Percentiles rank a stretch among this genome's conserved stretches.
Conservation (phyloP, 1,140 invertebrate species). For the Lepidotrigona ventralis region DNA sequence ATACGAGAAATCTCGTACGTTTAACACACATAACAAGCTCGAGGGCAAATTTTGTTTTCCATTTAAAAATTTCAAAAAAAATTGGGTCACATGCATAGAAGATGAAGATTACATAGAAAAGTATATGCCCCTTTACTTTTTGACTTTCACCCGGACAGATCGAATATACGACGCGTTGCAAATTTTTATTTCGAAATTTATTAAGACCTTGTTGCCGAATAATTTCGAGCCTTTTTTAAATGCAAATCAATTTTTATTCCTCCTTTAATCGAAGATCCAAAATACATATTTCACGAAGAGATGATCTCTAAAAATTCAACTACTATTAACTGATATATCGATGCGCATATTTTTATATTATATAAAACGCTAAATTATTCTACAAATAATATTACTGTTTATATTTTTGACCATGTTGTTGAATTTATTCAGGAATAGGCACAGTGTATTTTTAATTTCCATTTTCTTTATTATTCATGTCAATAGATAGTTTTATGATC, state of each 20-base stretch:
- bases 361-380: not conserved
- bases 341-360: not conserved
- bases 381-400: not conserved
- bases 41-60: not conserved
- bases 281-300: too few relatives aligned
- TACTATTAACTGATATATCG: not conserved
- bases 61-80: not conserved
- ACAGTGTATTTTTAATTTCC: too few relatives aligned
- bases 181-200: not conserved
- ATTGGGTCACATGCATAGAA: not conserved
- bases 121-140: too few relatives aligned
- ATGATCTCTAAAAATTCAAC: not conserved
- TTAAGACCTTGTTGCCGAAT: not conserved
- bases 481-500: not conserved
- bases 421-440: too few relatives aligned
- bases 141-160: not conserved
- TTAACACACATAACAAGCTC: too few relatives aligned
- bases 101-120: not conserved
- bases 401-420: not conserved
- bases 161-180: not conserved
- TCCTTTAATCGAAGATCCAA: too few relatives aligned
- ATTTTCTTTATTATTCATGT: not conserved
- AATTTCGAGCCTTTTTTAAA: not conserved
- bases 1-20: too few relatives aligned
- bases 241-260: not conserved